phyloP scores from a whole-genome alignment of 2,113 vertebrate species.

The Mesoclemmys tuberculata region DNA sequence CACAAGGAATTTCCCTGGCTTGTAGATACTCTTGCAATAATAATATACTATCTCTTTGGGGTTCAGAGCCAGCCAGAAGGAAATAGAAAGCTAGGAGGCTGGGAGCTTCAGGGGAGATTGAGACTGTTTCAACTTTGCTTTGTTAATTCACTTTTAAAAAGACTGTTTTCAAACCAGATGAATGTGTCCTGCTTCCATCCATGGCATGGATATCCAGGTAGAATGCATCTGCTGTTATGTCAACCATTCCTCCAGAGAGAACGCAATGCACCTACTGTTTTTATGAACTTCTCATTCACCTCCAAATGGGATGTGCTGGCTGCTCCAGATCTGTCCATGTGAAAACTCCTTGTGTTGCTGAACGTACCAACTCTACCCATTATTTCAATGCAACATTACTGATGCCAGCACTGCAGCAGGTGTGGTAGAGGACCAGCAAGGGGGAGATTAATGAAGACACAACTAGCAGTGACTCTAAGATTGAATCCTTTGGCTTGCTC shows the following conservation, averaged over 20 bases:
- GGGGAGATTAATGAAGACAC: neutral
- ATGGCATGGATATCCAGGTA: accelerated
- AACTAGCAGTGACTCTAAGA: neutral
- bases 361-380: accelerated
- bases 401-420: neutral
- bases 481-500: neutral
- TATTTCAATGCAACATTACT: accelerated
- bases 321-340: accelerated
- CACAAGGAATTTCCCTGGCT: neutral
- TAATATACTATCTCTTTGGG: neutral
- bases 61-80: neutral
- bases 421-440: neutral
- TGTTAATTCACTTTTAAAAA: neutral
- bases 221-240: neutral
- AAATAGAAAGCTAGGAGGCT: neutral
- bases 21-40: accelerated
- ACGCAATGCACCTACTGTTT: neutral
- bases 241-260: neutral
- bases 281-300: accelerated
- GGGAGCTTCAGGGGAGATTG: neutral
- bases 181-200: neutral
- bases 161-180: neutral
- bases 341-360: neutral
- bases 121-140: neutral
- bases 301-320: neutral